Evolutionary conservation across 2,888 invertebrate genomes (phyloP).

Genomic region (Drosophila neutralis): DNA sequence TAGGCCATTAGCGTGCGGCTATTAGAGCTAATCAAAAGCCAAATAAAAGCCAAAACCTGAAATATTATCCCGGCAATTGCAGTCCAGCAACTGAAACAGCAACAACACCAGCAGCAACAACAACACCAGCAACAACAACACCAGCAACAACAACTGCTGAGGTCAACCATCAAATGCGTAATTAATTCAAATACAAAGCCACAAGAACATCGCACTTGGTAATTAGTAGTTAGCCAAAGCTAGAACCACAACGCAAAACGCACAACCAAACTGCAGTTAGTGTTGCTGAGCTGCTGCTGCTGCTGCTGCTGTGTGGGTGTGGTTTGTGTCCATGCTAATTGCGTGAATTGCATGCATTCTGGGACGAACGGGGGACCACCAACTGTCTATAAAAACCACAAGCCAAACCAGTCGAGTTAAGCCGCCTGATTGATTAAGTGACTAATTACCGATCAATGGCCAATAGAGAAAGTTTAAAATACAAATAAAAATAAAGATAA

Average conservation of each 20-base stretch:
- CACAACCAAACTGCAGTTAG: background rate
- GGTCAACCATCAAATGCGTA: conserved; percentile 68
- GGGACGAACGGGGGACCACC: background rate
- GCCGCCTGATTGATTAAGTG: conserved; percentile 31
- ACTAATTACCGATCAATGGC: conserved; percentile 17
- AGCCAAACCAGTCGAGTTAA: conserved; percentile 2
- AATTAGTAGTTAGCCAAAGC: conserved; percentile 42
- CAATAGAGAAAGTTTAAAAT: background rate
- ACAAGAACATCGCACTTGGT: conserved; percentile 57
- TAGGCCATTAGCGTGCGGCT: conserved; percentile 47
- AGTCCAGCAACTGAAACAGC: conserved; percentile 17
- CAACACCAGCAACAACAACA: conserved; percentile 11
- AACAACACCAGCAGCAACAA: conserved; percentile 16
- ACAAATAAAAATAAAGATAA: background rate
- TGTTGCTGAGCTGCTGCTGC: background rate
- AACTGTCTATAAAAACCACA: background rate
- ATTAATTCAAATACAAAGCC: conserved; percentile 72
- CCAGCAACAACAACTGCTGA: conserved; percentile 30
- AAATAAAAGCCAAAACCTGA: conserved; percentile 66
- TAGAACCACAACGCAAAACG: background rate
- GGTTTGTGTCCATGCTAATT: conserved; percentile 62
- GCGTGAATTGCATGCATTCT: conserved; percentile 43
- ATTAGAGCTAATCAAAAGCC: conserved; percentile 78
- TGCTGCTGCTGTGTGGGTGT: conserved; percentile 1
- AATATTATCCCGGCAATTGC: conserved; percentile 49